Evolutionary conservation across 2,113 vertebrate species (phyloP).

Genomic region (Osmerus eperlanus): DNA sequence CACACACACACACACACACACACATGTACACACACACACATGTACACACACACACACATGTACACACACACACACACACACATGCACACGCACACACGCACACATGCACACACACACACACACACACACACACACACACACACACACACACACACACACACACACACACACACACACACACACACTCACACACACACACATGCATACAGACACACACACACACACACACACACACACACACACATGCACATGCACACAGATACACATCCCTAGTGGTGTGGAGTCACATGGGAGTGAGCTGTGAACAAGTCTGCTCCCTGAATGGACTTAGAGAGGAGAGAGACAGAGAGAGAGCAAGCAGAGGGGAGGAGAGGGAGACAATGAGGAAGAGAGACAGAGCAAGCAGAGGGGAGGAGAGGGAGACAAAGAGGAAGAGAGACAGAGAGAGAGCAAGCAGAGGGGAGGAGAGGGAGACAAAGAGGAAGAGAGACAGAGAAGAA

Average conservation of each 20-base stretch:
- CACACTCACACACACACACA: slow-evolving; percentile 9
- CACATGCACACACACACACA: no score
- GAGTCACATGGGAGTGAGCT: slow-evolving; percentile 34
- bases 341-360: not conserved
- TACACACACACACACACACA: no score
- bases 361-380: not conserved
- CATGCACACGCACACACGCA: no score
- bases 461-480: not conserved
- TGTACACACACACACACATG: no score
- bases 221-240: not conserved
- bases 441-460: not conserved
- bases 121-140: no score
- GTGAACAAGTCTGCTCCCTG: slow-evolving; percentile 34
- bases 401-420: not conserved
- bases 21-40: no score
- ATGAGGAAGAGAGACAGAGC: not conserved
- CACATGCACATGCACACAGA: not conserved
- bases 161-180: no score
- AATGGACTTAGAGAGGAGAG: slow-evolving; percentile 16
- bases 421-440: not conserved
- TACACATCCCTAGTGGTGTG: not conserved
- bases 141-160: no score
- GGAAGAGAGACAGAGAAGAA: not conserved
- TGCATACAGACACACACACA: slow-evolving; percentile 2
- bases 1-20: no score